Base-by-base conservation (phyloP, 2,888 invertebrate genomes). In the Kuschelorhynchus macadamiae region DNA sequence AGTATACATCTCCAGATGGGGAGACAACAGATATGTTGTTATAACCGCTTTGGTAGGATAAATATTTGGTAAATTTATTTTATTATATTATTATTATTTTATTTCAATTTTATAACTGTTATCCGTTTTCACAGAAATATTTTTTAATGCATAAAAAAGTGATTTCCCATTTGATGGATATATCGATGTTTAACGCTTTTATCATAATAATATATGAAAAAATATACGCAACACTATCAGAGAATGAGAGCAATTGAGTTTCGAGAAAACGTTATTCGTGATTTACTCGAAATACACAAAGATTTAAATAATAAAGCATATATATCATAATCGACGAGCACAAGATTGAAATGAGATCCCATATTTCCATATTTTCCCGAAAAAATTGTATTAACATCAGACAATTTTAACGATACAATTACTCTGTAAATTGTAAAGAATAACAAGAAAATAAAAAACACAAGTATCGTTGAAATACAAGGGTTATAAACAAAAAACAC, bases 1-100 rank as follows among this genome's bases (percentile, higher is more conserved):
- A 4, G 32, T 70, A 7, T 71, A 73, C 33, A 61, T 74, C 3
- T 71, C 47, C 44, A 74, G 74, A 69, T 72, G 72, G 73, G 71
- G 63, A 42, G 71, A 73, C 46, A 67, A 44, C 21, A 41, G 73
- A n/a, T 72, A 74, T 20, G 71, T 79, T 7, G 21, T 71, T 36
- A 71, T 7, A 36, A 36, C 36, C 11, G 36, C 11, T 36, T 36
- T 36, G 36, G 36, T 3, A 36, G 11, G 36, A n/a, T 36, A 36
- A 36, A 11, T 36, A 7, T 36, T 36, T 12, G 9, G 5, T 32
- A 5, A 32, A 12, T 36, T 7, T 36, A 12, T 36, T 12, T 36
- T 36, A 5, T 25, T 25, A 3, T 25, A 7, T 5, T 5, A 25
- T 25, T 5, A 25, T 3, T 25, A 25, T 7, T 5, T 25, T 25